Evolutionary conservation across 1,140 invertebrate species (phyloP), one percentile per base, ranked within the genome.

Genomic region (Scaptomyza hsui): DNA sequence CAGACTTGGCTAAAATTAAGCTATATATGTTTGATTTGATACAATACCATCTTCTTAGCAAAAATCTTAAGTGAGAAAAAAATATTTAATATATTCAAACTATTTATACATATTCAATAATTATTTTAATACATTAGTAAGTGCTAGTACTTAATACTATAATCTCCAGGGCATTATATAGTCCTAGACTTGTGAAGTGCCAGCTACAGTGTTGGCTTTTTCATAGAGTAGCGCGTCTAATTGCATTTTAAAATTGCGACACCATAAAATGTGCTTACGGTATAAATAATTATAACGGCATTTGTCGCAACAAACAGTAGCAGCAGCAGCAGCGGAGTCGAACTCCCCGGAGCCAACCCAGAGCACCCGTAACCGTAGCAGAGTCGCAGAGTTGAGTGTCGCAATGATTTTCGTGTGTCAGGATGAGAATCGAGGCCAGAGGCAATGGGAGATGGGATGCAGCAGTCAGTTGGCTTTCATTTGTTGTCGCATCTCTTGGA

Each of bases 171-270:
- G 65, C 41, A 63, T 63, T 9, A 13, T 0, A 7, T 1, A 13
- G 49, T 16, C 9, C 0, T 7, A 19, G 10, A 16, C 18, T 29
- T 9, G 37, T 13, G 26, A 5, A 29, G 3, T 72, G 73, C 56
- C 10, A 21, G 32, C 24, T 48, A 41, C 51, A 42, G 42, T 63
- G 59, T 32, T 44, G 62, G 67, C 60, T 29, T 47, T 62, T 60
- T 64, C 73, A 74, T 72, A 52, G 62, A 70, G 82, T 57, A 52
- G 70, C 71, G 78, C 78, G 62, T 88, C 82, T 88, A 88, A 88
- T 88, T 88, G 82, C 82, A 88, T 88, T 88, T 88, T 88, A 88
- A 88, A 88, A 88, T 88, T 88, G 82, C 83, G 83, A 88, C 82
- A 88, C 82, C 83, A 88, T 89, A 89, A 88, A 88, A 88, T 88